Evolutionary conservation across 2,113 vertebrate genomes (phyloP).

Genomic region (Scomber colias): DNA sequence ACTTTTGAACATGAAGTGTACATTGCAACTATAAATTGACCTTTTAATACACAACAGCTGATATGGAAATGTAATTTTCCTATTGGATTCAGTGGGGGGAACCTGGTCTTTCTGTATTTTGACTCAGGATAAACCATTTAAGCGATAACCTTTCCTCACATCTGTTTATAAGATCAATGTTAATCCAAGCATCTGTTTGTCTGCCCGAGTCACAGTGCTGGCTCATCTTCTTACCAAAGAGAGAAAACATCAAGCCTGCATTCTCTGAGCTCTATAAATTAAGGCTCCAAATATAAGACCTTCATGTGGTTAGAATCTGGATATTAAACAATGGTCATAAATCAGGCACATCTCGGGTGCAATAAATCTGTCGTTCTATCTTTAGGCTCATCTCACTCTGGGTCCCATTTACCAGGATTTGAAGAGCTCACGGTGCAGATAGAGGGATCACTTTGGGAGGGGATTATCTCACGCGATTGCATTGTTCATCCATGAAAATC

Average conservation of each 20-base stretch:
- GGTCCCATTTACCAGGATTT: constrained; percentile 58
- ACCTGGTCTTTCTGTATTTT: neutral
- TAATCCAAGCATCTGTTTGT: constrained; percentile 74
- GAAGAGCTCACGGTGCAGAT: constrained; percentile 56
- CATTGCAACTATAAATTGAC: neutral
- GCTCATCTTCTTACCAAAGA: constrained; percentile 65
- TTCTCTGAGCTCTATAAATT: constrained; percentile 76
- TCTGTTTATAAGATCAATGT: constrained; percentile 72
- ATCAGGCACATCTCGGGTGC: constrained; percentile 74
- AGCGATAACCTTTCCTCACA: constrained; percentile 67
- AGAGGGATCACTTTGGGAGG: constrained; percentile 60
- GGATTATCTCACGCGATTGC: constrained; percentile 52
- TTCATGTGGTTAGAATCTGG: constrained; percentile 82
- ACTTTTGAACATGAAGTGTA: neutral
- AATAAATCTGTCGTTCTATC: constrained; percentile 75
- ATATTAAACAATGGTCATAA: constrained; percentile 82
- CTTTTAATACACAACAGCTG: neutral
- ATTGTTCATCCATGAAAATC: constrained; percentile 58
- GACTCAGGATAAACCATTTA: constrained; percentile 35
- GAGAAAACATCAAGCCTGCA: constrained; percentile 68
- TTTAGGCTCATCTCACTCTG: constrained; percentile 63
- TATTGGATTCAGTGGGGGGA: neutral
- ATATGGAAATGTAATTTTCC: neutral
- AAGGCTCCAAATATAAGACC: constrained; percentile 64
- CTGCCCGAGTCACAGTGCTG: constrained; percentile 57